Evolutionary conservation across 2,888 invertebrate species (phyloP).

Genomic region (Alentia gelatinosa): DNA sequence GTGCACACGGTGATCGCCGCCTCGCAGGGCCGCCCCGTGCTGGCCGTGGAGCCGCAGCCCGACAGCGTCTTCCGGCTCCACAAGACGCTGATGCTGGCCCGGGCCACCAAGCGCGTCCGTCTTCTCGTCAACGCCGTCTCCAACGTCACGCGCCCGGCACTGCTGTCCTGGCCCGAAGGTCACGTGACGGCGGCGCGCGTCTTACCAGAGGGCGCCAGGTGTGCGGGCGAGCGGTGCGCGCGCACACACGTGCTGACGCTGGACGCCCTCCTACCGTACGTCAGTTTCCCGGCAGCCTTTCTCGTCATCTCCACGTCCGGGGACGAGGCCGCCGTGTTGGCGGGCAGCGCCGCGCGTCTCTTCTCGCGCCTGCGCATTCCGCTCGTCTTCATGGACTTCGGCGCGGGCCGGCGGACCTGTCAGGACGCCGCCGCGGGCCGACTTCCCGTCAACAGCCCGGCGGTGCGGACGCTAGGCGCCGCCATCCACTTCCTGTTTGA

Average conservation of each 20-base stretch:
- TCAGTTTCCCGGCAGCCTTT: background rate
- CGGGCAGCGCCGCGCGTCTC: background rate
- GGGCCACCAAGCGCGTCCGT: background rate
- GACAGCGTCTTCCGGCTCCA: slow-evolving; percentile 26
- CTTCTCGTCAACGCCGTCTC: background rate
- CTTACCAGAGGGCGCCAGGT: background rate
- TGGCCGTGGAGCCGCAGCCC: background rate
- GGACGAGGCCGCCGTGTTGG: background rate
- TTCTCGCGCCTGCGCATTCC: background rate
- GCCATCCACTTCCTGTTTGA: background rate
- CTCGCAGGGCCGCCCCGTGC: slow-evolving; percentile 11
- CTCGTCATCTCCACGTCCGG: background rate
- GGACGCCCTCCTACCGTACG: background rate
- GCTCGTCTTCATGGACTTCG: slow-evolving; percentile 13
- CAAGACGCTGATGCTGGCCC: background rate
- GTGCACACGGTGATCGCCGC: background rate
- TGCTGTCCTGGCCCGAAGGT: background rate
- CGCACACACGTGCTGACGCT: background rate
- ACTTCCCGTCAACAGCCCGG: background rate
- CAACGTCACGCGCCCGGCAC: background rate
- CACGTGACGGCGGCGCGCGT: background rate
- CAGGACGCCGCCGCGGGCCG: background rate
- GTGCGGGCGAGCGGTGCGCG: background rate
- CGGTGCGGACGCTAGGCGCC: background rate
- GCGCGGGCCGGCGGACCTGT: background rate